phyloP scores from a whole-genome alignment of 2,888 invertebrate genomes.

The Lithodes maja region DNA sequence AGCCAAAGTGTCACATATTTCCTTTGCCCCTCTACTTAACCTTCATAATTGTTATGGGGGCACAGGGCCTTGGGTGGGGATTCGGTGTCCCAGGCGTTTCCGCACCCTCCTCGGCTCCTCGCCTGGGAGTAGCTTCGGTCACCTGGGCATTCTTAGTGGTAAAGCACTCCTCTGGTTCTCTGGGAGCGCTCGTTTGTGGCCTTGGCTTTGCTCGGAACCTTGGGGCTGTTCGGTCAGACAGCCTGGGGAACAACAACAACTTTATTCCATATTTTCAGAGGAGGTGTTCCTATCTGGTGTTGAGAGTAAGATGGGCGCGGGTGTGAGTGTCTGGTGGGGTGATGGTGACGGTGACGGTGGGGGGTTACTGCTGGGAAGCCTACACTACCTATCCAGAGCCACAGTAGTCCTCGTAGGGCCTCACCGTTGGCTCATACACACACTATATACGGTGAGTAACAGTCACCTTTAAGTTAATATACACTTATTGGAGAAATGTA shows the following conservation, averaged over 20 bases:
- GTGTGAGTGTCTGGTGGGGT: neutral
- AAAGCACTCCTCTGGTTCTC: too few species aligned
- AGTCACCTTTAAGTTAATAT: neutral
- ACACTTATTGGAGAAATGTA: neutral
- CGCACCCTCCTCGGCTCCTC: too few species aligned
- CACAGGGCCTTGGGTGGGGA: too few species aligned
- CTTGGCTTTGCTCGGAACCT: too few species aligned
- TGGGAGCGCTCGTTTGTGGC: neutral
- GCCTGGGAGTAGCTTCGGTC: too few species aligned
- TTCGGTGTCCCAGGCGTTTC: too few species aligned
- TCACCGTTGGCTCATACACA: neutral
- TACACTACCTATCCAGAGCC: neutral
- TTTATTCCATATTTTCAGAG: neutral
- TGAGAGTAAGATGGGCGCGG: neutral
- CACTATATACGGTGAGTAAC: neutral
- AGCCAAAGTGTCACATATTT: too few species aligned
- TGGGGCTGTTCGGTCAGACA: too few species aligned
- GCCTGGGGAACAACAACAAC: neutral
- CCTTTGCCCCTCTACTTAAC: too few species aligned
- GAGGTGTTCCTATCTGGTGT: neutral
- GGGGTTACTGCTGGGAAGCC: neutral
- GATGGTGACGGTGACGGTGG: neutral
- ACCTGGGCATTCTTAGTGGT: too few species aligned
- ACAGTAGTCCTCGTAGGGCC: neutral
- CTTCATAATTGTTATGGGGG: too few species aligned